These are phyloP conservation scores for Apteryx mantelli DNA, from an alignment of 2,113 vertebrate genomes.

Conservation along the genomic window DNA sequence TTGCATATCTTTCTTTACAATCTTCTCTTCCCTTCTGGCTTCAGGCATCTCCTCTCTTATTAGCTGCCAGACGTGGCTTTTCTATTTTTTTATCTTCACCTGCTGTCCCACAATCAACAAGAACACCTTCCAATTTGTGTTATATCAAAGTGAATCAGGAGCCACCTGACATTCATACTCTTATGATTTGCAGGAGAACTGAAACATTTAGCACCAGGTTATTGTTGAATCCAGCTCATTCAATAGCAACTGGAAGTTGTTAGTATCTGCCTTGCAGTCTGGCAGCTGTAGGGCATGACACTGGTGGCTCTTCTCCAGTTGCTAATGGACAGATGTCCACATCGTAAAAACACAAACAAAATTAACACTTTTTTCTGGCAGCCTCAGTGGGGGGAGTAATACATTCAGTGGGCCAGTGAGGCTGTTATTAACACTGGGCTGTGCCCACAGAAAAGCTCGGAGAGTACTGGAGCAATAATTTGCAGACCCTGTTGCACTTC, in stretches of 20 bases:
- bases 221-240: background rate
- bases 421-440: background rate
- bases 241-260: background rate
- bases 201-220: background rate
- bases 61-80: background rate
- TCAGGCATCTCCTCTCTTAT: background rate
- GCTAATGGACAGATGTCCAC: slow-evolving; percentile 7
- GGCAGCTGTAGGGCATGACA: background rate
- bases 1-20: background rate
- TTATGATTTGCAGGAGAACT: background rate
- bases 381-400: background rate
- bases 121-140: background rate
- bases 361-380: background rate
- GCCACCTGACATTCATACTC: background rate
- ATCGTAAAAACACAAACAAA: background rate
- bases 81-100: background rate
- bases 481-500: background rate
- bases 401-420: background rate
- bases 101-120: background rate
- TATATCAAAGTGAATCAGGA: background rate
- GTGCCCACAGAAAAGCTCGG: background rate
- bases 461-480: background rate
- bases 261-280: background rate
- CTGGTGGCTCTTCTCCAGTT: background rate
- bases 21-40: background rate